Evolutionary conservation across 2,888 invertebrate species (phyloP).

Genomic region (Tachina lurida): DNA sequence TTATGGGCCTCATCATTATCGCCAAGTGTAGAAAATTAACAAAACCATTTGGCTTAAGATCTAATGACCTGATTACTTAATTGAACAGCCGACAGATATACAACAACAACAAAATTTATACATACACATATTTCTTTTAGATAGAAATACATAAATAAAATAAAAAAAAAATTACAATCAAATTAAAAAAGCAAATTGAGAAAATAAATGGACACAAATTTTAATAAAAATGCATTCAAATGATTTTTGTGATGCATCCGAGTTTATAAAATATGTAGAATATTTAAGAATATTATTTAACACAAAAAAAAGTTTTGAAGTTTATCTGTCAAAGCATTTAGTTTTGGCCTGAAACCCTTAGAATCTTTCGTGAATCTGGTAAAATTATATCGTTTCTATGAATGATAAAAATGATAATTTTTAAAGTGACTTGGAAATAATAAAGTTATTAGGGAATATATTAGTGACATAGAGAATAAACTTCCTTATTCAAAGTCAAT

Average conservation of each 20-base stretch:
- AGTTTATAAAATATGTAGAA: background rate
- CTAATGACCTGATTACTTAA: conserved; percentile 78
- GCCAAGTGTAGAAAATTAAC: conserved; percentile 73
- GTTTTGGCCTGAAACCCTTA: no score
- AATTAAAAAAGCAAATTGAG: conserved; percentile 34
- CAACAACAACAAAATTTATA: conserved; percentile 54
- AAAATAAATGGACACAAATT: background rate
- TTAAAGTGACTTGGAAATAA: no score
- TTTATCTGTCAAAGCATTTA: no score
- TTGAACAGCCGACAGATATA: conserved; percentile 74
- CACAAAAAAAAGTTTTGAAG: no score
- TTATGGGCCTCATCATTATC: conserved; percentile 70
- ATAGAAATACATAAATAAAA: conserved; percentile 34
- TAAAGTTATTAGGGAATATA: no score
- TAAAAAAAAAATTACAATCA: conserved; percentile 33
- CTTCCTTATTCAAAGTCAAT: no score
- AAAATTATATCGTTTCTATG: no score
- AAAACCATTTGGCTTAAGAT: conserved; percentile 76
- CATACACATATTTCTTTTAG: conserved; percentile 32
- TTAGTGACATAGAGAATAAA: no score
- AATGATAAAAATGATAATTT: no score
- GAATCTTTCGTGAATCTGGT: no score
- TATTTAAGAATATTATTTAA: no score
- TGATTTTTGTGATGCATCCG: background rate
- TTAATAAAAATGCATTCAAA: conserved; percentile 42